Evolutionary conservation across 2,888 invertebrate genomes (phyloP), one percentile per base, ranked within the genome.

Genomic region (Cheiracanthium punctorium): DNA sequence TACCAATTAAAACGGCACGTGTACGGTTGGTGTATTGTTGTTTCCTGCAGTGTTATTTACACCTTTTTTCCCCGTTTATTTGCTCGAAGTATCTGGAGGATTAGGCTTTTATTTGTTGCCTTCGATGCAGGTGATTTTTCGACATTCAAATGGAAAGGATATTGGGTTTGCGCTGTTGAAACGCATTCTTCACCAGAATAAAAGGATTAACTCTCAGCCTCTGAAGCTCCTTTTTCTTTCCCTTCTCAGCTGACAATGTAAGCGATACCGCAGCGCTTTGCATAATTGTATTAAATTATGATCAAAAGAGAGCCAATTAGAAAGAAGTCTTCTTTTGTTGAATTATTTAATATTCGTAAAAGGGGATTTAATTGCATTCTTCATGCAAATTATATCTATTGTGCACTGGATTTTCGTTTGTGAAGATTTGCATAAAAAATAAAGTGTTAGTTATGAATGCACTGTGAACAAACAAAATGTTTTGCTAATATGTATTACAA

Each of bases 1-100:
- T 30, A 82, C 70, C 75, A 75, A 82, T 82, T 82, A 82, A 67
- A 70, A 1, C 28, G 8, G 33, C n/a, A 32, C 69, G 58, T 48
- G 24, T 24, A 24, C 58, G 4, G 20, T 2, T 17, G 58, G 58
- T 58, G 58, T 58, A 58, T 58, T 58, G 58, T 58, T 58, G 24
- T 24, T 24, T 5, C 7, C 4, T 5, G 17, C 8, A 28, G 28
- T 17, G 2, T 32, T 41, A 70, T 41, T 41, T 32, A 33, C 41
- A 70, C 20, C 12, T 65, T 33, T 65, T 65, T 33, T 65, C 4
- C 28, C 5, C 32, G 17, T 29, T n/a, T 32, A 30, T 67, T 32
- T 32, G 12, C 30, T n/a, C 67, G 8, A 8, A 17, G 30, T 8
- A 12, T n/a, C n/a, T n/a, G n/a, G 7, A 32, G 30, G 67, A 67